phyloP scores from a whole-genome alignment of 2,113 vertebrate species.

The Strix uralensis region DNA sequence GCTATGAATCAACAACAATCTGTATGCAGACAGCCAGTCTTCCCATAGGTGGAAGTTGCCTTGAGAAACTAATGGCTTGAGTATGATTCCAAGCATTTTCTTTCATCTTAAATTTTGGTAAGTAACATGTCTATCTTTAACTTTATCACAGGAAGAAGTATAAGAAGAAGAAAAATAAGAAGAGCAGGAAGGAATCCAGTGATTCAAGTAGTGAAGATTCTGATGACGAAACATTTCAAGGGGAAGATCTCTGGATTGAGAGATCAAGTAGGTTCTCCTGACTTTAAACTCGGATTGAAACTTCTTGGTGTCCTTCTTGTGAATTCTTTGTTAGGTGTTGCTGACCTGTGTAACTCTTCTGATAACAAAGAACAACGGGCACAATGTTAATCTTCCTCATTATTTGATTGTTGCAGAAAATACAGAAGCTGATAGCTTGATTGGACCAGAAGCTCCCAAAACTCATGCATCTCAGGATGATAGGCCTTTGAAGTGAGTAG shows the following conservation, averaged over 20 bases:
- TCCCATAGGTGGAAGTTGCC: not conserved
- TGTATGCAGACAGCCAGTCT: not conserved
- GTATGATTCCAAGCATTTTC: not conserved
- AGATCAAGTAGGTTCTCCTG: slow-evolving; percentile 77
- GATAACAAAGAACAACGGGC: not conserved
- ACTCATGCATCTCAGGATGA: slow-evolving; percentile 90
- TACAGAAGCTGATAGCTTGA: slow-evolving; percentile 81
- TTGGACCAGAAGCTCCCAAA: slow-evolving; percentile 95
- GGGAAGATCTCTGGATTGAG: slow-evolving; percentile 88
- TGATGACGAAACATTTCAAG: slow-evolving; percentile 76
- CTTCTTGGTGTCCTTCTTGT: not conserved
- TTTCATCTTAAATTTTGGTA: not conserved
- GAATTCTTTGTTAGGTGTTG: not conserved
- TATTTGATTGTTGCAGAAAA: slow-evolving; percentile 56
- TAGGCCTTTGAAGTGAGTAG: slow-evolving; percentile 90
- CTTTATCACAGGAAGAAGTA: slow-evolving; percentile 83
- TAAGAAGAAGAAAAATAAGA: slow-evolving; percentile 90
- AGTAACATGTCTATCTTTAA: not conserved
- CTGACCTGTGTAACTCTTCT: not conserved
- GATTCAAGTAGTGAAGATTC: slow-evolving; percentile 89
- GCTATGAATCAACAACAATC: not conserved
- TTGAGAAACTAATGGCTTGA: not conserved
- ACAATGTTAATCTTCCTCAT: not conserved
- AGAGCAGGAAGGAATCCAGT: slow-evolving; percentile 85
- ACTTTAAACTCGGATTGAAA: not conserved